Conservation (phyloP, 1,140 invertebrate genomes). For the Eubasilissa regina region DNA sequence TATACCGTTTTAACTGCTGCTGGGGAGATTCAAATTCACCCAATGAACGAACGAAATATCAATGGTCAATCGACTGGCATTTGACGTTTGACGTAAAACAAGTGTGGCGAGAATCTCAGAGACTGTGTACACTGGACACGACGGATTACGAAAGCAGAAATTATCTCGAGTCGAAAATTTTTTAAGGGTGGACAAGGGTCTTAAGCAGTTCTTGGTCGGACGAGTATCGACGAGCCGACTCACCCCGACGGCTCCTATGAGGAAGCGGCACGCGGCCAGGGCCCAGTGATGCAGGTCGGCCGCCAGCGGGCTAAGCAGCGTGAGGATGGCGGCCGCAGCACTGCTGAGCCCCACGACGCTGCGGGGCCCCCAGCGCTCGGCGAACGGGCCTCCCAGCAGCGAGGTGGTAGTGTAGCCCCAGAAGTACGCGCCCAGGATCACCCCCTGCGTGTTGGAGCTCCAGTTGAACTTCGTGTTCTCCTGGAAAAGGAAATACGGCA, state of each 20-base stretch:
- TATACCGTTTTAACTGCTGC: too few relatives aligned
- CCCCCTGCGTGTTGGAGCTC: conserved; percentile 75
- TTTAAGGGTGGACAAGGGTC: too few relatives aligned
- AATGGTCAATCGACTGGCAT: too few relatives aligned
- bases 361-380: conserved; percentile 82
- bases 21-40: too few relatives aligned
- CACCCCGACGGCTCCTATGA: conserved; percentile 79
- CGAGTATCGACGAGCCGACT: conserved; percentile 71
- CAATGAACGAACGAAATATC: too few relatives aligned
- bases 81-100: too few relatives aligned
- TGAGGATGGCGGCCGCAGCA: conserved; percentile 79
- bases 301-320: conserved; percentile 78
- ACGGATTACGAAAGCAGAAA: too few relatives aligned
- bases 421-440: conserved; percentile 79
- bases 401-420: conserved; percentile 76
- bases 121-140: too few relatives aligned
- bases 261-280: conserved; percentile 76
- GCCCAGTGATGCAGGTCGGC: conserved; percentile 75
- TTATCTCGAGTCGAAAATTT: too few relatives aligned
- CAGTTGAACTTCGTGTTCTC: conserved; percentile 71
- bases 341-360: conserved; percentile 80
- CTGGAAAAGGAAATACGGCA: neutral
- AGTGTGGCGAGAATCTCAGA: too few relatives aligned
- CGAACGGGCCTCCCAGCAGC: conserved; percentile 80
- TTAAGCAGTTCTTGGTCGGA: too few relatives aligned